Percentiles rank a stretch among this genome's conserved stretches.
These are phyloP conservation scores for Alca torda DNA, from an alignment of 2,797 vertebrate species.

Conservation along the genomic window DNA sequence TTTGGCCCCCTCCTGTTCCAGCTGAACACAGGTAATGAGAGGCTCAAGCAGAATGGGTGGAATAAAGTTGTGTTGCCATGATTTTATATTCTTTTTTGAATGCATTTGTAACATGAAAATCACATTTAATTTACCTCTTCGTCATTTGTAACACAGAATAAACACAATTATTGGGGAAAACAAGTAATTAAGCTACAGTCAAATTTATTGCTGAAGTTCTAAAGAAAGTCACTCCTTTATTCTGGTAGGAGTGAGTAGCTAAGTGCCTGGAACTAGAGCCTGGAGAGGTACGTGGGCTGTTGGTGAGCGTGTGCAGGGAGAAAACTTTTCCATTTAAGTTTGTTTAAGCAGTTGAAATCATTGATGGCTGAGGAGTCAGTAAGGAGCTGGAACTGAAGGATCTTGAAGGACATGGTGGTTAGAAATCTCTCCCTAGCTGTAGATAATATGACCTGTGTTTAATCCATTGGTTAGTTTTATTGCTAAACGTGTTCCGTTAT, in stretches of 20 bases:
- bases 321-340: background rate
- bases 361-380: background rate
- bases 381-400: background rate
- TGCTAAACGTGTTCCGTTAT: background rate
- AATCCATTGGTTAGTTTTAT: background rate
- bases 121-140: background rate
- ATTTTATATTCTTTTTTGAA: background rate
- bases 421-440: background rate
- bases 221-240: background rate
- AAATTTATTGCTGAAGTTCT: background rate
- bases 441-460: background rate
- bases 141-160: background rate
- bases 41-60: background rate
- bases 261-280: background rate
- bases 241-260: background rate
- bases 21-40: constrained; percentile 90
- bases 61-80: background rate
- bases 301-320: background rate
- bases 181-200: background rate
- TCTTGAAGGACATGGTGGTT: background rate
- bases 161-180: background rate
- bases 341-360: background rate
- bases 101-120: background rate
- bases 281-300: background rate
- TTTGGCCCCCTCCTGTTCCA: constrained; percentile 94